These are phyloP conservation scores for Myotis myotis DNA, from an alignment of 2,797 vertebrate genomes.

Conservation along the genomic window DNA sequence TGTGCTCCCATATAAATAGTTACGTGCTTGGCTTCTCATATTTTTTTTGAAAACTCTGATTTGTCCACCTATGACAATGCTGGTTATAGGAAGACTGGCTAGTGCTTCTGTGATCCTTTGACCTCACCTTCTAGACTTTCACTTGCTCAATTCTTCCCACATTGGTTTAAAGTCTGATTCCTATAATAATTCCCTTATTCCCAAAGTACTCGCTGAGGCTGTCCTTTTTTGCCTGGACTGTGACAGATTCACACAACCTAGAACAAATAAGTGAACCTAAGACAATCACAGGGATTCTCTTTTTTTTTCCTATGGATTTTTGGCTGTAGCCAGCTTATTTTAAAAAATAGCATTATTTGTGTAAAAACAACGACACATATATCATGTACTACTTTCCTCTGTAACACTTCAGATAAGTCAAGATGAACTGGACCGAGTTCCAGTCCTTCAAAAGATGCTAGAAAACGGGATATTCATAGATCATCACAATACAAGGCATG, in stretches of 20 bases:
- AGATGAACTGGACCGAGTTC: background rate
- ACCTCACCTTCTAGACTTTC: background rate
- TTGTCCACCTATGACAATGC: background rate
- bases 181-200: background rate
- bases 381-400: background rate
- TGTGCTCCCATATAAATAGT: background rate
- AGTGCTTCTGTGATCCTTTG: background rate
- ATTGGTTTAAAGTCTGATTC: background rate
- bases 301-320: background rate
- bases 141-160: background rate
- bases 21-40: background rate
- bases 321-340: background rate
- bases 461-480: background rate
- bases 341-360: background rate
- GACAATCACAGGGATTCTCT: background rate
- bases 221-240: background rate
- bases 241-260: background rate
- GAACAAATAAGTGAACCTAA: background rate
- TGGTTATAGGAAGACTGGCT: background rate
- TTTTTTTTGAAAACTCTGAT: background rate
- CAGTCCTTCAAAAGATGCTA: background rate
- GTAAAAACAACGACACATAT: background rate
- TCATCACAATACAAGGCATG: background rate
- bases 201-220: background rate
- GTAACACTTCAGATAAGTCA: background rate